Base-by-base conservation (phyloP, 2,113 vertebrate species). In the Leptodactylus fuscus region DNA sequence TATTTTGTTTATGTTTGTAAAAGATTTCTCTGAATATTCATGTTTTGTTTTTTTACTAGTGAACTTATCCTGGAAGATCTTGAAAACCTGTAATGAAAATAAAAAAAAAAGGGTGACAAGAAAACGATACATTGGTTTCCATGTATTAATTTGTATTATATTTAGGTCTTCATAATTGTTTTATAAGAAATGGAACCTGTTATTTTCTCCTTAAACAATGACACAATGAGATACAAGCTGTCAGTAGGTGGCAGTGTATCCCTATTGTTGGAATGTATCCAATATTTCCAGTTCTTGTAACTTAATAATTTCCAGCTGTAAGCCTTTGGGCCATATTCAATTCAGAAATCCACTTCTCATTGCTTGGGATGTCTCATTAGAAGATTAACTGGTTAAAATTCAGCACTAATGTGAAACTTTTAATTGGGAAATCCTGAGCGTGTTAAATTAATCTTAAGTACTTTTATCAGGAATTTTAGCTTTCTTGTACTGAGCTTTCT, bases 211-310 rank as follows among this genome's bases (percentile, higher is more conserved):
- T n/a, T n/a, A 27, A 3, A 44, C 53, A 41, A 38, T 73, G 20
- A 12, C 29, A 53, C 15, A 38, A 58, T 11, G 8, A 69, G 65
- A 60, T 46, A 20, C 6, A 27, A 73, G 10, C 34, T 74, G 90
- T 83, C 94, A 91, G 90, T 88, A 95, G 94, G 89, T 95, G 94
- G 94, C 94, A 94, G 90, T 92, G 85, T 87, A 88, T 88, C 84
- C 75, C 92, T 93, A 90, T 81, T 22, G 22, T 58, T 73, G 0
- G 75, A 88, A 80, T 78, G 85, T 85, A 90, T 87, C 84, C 83
- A 82, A 74, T 87, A 62, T 89, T 89, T 88, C 71, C 27, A 6
- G 32, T 85, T 88, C 75, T 18, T 29, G 65, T 88, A 81, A 29
- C 79, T 85, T 85, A 80, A 80, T 73, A 86, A 81, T 90, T 88